Evolutionary conservation across 1,140 invertebrate genomes (phyloP), one percentile per base, ranked within the genome.

Genomic region (Rhagoletis pomonella): DNA sequence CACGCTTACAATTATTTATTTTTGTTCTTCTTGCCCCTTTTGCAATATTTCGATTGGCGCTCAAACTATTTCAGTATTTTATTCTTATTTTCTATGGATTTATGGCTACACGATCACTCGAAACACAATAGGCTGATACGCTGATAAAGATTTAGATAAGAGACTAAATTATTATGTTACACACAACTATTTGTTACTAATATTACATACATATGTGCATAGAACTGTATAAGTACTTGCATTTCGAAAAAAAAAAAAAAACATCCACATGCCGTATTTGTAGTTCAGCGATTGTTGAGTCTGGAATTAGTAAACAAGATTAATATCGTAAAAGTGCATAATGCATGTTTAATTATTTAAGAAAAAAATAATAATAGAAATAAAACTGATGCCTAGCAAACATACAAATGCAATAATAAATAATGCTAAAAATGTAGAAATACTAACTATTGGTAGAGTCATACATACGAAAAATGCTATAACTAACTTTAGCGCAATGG

Each of bases 381-480:
- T 7, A 55, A 69, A 12, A 73, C 67, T 17, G 4, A 47, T 47
- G 42, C 42, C 12, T 73, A 73, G 39, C 12, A 44, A 17, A 44
- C 6, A 47, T 47, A 73, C 42, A 73, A 29, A 65, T 1, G 17
- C 4, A 65, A 1, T 29, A 12, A 65, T 29, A 65, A 65, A 65
- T 29, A 29, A 65, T 65, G 29, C 4, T 29, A 65, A 65, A 39
- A 73, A 73, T 44, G n/a, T 47, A 73, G 67, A 17, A 42, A 44
- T 47, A 73, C 67, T 73, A 47, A 73, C 67, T 73, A 39, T 55
- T 73, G 67, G 67, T 73, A 73, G 67, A 42, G 67, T 44, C 60
- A 62, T 14, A 62, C 60, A 73, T 6, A 9, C 19, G 17, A 47
- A 73, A 4, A 14, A 73, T 47, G 39, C 67, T 73, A 44, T 42